These are phyloP conservation scores for Eurystomus gularis DNA, from an alignment of 2,113 vertebrate species.

Conservation along the genomic window DNA sequence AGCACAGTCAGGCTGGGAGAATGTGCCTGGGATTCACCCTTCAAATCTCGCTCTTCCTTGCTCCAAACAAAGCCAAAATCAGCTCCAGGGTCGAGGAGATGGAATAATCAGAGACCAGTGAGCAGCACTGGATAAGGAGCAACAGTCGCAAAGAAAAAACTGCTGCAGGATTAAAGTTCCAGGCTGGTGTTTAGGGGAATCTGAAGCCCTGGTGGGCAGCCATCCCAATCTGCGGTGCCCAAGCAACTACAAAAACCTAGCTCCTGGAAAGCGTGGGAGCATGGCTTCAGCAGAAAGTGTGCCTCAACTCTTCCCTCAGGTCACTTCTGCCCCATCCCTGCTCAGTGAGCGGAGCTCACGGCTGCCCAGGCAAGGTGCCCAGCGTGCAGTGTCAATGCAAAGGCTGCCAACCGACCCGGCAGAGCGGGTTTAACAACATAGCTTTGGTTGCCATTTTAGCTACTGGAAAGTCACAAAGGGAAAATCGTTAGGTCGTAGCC, in stretches of 20 bases:
- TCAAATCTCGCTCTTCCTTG: neutral
- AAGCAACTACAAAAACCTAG: neutral
- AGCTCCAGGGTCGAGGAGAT: neutral
- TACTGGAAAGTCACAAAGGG: neutral
- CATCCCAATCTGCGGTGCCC: neutral
- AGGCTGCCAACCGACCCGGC: neutral
- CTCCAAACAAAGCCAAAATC: neutral
- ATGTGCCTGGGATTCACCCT: neutral
- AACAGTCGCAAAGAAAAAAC: neutral
- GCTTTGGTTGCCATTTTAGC: neutral
- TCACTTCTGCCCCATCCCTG: rapidly evolving
- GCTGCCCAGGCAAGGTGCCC: neutral
- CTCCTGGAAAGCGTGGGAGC: neutral
- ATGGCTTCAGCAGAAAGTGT: neutral
- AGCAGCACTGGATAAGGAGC: neutral
- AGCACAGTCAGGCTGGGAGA: rapidly evolving
- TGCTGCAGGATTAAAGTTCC: neutral
- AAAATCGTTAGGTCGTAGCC: rapidly evolving
- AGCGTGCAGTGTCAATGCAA: neutral
- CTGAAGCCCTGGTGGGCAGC: neutral
- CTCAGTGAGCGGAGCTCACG: neutral
- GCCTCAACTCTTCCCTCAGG: neutral
- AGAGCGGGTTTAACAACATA: neutral
- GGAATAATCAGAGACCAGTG: neutral
- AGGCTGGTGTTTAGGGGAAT: neutral